These are phyloP conservation scores for Aphelocoma californica DNA, from an alignment of 2,797 vertebrate genomes.

Conservation along the genomic window DNA sequence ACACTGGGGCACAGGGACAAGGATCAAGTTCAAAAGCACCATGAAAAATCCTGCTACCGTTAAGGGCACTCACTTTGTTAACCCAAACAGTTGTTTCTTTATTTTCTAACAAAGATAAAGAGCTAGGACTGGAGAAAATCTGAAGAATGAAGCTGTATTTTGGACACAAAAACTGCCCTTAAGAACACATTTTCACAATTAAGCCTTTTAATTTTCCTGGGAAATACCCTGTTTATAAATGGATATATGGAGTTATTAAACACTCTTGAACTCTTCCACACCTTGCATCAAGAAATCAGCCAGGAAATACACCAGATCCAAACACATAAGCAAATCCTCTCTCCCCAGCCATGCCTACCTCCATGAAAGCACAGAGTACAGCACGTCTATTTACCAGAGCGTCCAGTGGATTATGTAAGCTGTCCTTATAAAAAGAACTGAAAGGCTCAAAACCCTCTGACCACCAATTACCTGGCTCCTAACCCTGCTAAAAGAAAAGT, in stretches of 20 bases:
- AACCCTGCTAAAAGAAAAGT: neutral
- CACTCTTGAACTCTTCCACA: neutral
- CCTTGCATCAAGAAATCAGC: neutral
- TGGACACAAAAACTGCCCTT: neutral
- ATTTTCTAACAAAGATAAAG: neutral
- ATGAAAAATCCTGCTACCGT: fast-evolving
- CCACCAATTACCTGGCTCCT: neutral
- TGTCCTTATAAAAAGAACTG: neutral
- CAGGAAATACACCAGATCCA: neutral
- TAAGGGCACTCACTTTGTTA: neutral
- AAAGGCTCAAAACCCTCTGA: neutral
- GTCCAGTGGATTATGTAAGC: neutral
- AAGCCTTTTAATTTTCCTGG: neutral
- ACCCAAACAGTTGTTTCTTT: neutral
- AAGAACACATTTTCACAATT: neutral
- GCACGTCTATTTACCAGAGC: neutral
- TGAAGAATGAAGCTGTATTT: neutral
- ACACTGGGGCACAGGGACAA: neutral
- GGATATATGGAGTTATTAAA: neutral
- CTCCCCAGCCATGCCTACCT: neutral
- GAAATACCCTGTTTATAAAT: neutral
- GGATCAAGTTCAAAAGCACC: neutral
- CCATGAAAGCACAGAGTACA: neutral
- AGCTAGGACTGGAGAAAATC: neutral
- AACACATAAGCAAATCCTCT: neutral